Evolutionary conservation across 37 sponge, comb jelly and placozoan species (phyloP), one percentile per base, ranked within the genome.

Genomic region (Beroe forskalii): DNA sequence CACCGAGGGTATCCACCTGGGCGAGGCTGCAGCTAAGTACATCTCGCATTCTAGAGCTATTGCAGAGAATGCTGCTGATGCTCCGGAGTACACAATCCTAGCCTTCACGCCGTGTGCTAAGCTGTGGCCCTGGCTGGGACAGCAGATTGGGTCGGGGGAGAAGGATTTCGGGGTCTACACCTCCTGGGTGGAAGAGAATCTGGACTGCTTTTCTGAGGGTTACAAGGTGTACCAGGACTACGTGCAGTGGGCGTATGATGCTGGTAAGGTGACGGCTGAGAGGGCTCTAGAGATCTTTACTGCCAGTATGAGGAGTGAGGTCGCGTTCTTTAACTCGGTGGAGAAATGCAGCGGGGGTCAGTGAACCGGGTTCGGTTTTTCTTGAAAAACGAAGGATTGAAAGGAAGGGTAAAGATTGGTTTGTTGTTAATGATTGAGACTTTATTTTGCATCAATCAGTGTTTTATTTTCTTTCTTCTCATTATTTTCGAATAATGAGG

Each of bases 61-160:
- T 1, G 35, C 72, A 35, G 72, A 36, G 38, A 12, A 48, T 12
- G 12, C 55, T 6, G 14, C 17, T 36, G 38, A 36, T 6, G 32
- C 19, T 20, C 72, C 72, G 2, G 38, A 32, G 1, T 69, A 69
- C 72, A 36, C 72, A 20, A 35, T 69, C 12, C 20, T 69, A 9
- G 72, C 72, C 12, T 32, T 69, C 6, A 69, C 38, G 1, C 72
- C 72, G 1, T 69, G 72, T 69, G 38, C 35, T 3, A 69, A 33
- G 32, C 72, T 69, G 6, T 69, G 72, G 72, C 38, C 72, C 14
- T 69, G 72, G 72, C 72, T 69, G 38, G 72, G 72, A 12, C 1
- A 69, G 32, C 72, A 69, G 39, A 69, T 69, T 37, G 72, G 72
- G 19, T 32, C 72, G 27, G 72, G 72, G 6, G 32, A 33, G 28